Conservation (phyloP, 2,797 vertebrate species). For the Acanthurus leucopareius region DNA sequence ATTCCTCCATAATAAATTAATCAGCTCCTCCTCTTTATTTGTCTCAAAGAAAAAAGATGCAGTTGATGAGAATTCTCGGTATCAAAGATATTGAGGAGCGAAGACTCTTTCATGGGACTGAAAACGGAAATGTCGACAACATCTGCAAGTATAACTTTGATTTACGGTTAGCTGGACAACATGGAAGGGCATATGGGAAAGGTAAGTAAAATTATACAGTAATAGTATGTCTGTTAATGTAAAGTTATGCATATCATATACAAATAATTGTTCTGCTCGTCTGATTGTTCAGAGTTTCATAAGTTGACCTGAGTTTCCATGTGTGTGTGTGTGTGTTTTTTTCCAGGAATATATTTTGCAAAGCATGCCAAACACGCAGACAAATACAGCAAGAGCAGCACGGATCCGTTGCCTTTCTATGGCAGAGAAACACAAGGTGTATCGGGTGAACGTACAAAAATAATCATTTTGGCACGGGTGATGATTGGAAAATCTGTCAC, state of each 20-base stretch:
- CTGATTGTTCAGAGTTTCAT: background rate
- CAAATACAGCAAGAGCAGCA: conserved; percentile 79
- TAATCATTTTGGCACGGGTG: conserved; percentile 91
- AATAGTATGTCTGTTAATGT: background rate
- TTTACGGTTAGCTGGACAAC: conserved; percentile 83
- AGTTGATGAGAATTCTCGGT: conserved; percentile 88
- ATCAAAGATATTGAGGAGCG: conserved; percentile 85
- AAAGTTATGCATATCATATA: background rate
- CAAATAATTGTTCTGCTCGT: background rate
- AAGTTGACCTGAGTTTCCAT: background rate
- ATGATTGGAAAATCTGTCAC: conserved; percentile 85
- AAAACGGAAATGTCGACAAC: conserved; percentile 83
- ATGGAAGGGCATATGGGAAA: conserved; percentile 84
- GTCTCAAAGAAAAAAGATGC: conserved; percentile 88
- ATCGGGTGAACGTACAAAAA: conserved; percentile 67
- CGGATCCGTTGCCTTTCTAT: conserved; percentile 77
- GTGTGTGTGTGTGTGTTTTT: conserved; percentile 25
- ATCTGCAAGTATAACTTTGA: conserved; percentile 95
- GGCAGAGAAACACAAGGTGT: conserved; percentile 68
- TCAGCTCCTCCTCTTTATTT: background rate
- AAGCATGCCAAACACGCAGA: conserved; percentile 85
- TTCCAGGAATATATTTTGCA: conserved; percentile 91
- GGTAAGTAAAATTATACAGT: conserved; percentile 73
- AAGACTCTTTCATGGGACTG: conserved; percentile 91
- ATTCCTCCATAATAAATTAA: background rate